phyloP scores from a whole-genome alignment of 2,113 vertebrate genomes.

The Girardinichthys multiradiatus region DNA sequence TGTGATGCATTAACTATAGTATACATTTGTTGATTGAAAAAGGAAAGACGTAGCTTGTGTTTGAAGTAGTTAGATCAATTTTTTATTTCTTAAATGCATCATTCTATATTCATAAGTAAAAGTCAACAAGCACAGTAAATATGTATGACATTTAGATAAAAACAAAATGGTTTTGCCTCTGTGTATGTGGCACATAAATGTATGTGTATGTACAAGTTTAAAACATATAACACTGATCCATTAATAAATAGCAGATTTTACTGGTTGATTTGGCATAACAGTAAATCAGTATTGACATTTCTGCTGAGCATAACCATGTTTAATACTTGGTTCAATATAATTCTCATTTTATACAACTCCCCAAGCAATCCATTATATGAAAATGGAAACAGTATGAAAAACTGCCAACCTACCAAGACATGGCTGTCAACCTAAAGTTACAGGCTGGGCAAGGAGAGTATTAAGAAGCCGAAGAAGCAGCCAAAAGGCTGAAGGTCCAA shows the following conservation, averaged over 20 bases:
- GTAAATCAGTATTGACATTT: too few species aligned
- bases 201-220: too few species aligned
- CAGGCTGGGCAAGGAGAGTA: background rate
- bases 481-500: background rate
- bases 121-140: too few species aligned
- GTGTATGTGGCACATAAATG: too few species aligned
- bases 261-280: too few species aligned
- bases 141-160: too few species aligned
- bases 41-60: background rate
- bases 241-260: too few species aligned
- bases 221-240: too few species aligned
- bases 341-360: background rate
- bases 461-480: background rate
- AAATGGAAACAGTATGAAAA: too few species aligned
- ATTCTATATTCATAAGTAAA: too few species aligned
- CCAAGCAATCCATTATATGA: background rate
- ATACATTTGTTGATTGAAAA: constrained; percentile 64
- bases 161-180: too few species aligned
- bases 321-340: background rate
- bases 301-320: background rate
- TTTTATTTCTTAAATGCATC: too few species aligned
- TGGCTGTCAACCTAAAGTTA: background rate
- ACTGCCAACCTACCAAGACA: background rate
- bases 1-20: constrained; percentile 45
- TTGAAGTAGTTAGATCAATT: background rate